A percentile compares a stretch with the other conserved stretches of the same genome.
phyloP scores from a whole-genome alignment of 2,113 vertebrate species.

The Myrmecobius fasciatus region DNA sequence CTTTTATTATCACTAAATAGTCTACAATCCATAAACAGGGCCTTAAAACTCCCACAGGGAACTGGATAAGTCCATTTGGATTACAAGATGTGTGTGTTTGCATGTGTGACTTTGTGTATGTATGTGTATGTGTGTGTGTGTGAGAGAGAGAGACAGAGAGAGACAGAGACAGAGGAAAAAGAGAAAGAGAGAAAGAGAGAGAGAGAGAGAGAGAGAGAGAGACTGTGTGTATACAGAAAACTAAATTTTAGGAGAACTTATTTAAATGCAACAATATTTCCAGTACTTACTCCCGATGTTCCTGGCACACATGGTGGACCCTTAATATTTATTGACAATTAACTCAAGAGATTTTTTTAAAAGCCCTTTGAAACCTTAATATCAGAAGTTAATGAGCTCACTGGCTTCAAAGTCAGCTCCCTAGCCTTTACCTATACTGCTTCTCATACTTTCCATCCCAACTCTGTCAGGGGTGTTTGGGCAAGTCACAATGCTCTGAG shows the following conservation, averaged over 20 bases:
- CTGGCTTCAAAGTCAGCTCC: neutral
- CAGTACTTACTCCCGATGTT: neutral
- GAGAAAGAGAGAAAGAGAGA: too few species aligned
- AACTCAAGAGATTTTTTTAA: neutral
- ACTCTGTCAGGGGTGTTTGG: too few species aligned
- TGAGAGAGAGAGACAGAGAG: too few species aligned
- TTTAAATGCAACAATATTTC: neutral
- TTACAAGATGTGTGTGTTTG: neutral
- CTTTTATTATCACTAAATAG: conserved; percentile 31
- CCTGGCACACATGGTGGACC: neutral
- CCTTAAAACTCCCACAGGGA: conserved; percentile 11
- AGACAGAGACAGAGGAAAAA: too few species aligned
- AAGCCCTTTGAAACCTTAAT: neutral
- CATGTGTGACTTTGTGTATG: neutral
- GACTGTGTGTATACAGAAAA: neutral
- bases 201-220: too few species aligned
- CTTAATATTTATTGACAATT: neutral
- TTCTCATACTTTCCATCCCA: neutral
- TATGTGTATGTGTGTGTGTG: too few species aligned
- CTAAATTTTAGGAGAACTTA: conserved; percentile 7
- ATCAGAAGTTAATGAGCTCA: neutral
- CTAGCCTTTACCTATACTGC: neutral
- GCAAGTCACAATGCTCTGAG: neutral
- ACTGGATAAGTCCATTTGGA: neutral
- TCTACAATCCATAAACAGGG: neutral